A percentile compares a stretch with the other conserved stretches of the same genome.
Evolutionary conservation across 1,140 invertebrate species (phyloP).

Genomic region (Planococcus citri): DNA sequence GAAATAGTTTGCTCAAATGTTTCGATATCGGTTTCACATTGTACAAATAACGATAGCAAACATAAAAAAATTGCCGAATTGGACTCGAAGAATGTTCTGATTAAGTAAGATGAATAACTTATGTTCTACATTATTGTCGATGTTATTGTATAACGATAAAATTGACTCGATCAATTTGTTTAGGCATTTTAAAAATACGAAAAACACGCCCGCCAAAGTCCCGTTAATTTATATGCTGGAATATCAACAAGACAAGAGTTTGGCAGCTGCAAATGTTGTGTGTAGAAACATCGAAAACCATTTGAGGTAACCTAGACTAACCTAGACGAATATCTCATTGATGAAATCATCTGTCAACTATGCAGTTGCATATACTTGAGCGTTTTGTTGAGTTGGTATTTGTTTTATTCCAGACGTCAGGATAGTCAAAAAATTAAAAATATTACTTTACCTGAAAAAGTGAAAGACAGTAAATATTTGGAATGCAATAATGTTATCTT

Average conservation of each 20-base stretch:
- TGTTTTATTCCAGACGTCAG: not conserved
- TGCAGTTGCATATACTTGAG: too few relatives aligned
- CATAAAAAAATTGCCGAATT: not conserved
- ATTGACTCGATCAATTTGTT: not conserved
- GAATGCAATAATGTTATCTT: not conserved
- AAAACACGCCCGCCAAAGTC: not conserved
- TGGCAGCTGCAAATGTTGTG: not conserved
- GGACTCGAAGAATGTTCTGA: not conserved
- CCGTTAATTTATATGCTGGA: not conserved
- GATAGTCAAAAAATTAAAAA: slow-evolving; percentile 18
- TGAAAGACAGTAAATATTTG: not conserved
- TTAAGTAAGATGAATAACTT: not conserved
- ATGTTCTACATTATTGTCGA: not conserved
- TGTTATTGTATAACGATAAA: not conserved
- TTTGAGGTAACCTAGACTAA: slow-evolving; percentile 17
- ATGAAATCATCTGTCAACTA: too few relatives aligned
- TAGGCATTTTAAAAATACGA: not conserved
- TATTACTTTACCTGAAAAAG: not conserved
- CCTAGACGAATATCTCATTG: too few relatives aligned
- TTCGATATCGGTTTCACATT: not conserved
- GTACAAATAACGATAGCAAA: not conserved
- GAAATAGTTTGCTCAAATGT: not conserved
- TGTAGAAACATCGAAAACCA: not conserved
- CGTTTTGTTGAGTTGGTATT: too few relatives aligned
- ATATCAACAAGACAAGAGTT: slow-evolving; percentile 7